Evolutionary conservation across 1,140 invertebrate species (phyloP).

Genomic region (Scaptomyza hsui): DNA sequence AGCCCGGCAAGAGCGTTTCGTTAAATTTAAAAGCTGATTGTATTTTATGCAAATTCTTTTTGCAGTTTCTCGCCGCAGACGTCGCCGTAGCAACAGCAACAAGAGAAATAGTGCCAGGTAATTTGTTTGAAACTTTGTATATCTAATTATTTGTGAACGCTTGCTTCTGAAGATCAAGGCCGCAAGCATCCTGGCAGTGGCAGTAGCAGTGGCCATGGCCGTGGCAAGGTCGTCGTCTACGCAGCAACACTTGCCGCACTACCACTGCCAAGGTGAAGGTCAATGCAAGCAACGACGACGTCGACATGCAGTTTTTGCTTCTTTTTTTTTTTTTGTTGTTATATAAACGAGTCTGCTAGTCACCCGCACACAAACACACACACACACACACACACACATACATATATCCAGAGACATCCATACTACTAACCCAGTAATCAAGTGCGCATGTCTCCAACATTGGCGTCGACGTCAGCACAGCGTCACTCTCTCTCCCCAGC

Average conservation of each 20-base stretch:
- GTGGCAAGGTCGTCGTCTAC: conserved; percentile 34
- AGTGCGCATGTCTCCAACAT: conserved; percentile 62
- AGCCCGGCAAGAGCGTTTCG: conserved; percentile 56
- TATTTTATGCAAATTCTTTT: conserved; percentile 74
- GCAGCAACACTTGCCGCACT: conserved; percentile 23
- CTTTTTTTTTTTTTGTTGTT: conserved; percentile 55
- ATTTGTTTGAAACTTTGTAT: conserved; percentile 31
- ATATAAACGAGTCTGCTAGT: conserved; percentile 60
- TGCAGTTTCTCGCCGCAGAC: conserved; percentile 18
- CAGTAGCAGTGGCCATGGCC: conserved; percentile 8
- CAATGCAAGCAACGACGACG: conserved; percentile 58
- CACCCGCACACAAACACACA: conserved; percentile 7
- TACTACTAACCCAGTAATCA: conserved; percentile 55
- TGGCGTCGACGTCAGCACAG: background rate
- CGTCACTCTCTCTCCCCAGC: conserved; percentile 36
- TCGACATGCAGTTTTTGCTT: conserved; percentile 46
- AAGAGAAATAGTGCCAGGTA: conserved; percentile 46
- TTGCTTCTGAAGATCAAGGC: conserved; percentile 75
- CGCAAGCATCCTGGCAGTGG: conserved; percentile 5
- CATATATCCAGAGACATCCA: background rate
- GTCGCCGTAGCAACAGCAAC: conserved; percentile 3
- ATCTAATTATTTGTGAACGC: conserved; percentile 6
- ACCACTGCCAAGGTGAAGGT: conserved; percentile 76
- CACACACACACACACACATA: background rate
- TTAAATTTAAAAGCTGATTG: conserved; percentile 63